A percentile compares a stretch with the other conserved stretches of the same genome.
Evolutionary conservation across 2,797 vertebrate genomes (phyloP).

Genomic region (Pitangus sulphuratus): DNA sequence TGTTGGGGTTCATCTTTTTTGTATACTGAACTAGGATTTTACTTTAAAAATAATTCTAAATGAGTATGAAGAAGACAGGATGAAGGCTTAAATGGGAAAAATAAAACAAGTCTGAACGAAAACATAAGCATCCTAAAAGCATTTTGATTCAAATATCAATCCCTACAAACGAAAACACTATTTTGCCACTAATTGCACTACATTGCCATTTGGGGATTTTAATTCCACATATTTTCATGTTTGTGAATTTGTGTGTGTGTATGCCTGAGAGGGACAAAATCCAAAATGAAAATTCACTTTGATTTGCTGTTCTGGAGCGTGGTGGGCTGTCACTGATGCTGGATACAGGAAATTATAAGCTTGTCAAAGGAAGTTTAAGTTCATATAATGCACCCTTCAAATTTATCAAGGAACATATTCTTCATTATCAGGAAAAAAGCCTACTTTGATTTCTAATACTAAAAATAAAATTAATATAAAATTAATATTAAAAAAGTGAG

Average conservation of each 20-base stretch:
- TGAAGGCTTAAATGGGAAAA: background rate
- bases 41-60: background rate
- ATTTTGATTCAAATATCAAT: background rate
- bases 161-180: background rate
- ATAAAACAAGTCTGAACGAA: accelerated
- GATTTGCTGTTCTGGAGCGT: background rate
- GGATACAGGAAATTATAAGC: background rate
- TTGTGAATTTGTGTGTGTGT: background rate
- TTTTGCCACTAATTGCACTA: background rate
- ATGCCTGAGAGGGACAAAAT: background rate
- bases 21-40: background rate
- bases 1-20: background rate
- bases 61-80: background rate
- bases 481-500: background rate
- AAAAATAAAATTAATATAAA: background rate
- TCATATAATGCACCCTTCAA: background rate
- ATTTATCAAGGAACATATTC: background rate
- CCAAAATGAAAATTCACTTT: background rate
- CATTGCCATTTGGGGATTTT: background rate
- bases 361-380: background rate
- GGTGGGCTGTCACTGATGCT: background rate
- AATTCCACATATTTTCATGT: background rate
- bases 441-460: background rate
- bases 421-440: background rate
- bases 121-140: accelerated